Base-by-base conservation (phyloP, 2,113 vertebrate genomes). In the Vombatus ursinus region DNA sequence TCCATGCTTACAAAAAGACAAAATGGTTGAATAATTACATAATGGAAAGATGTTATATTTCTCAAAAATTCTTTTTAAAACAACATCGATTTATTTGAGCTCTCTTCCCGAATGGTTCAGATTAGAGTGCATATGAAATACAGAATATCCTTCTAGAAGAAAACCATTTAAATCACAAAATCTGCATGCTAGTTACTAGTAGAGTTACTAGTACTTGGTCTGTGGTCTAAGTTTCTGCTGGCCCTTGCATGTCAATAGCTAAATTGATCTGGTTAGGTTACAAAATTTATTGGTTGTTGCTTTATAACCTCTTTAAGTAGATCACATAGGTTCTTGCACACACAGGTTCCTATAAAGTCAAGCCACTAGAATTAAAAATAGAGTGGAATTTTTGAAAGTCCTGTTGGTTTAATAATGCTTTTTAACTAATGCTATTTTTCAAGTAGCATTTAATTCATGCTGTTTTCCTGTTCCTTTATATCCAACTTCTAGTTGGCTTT, bases 361-460 rank as follows among this genome's bases (percentile, higher is more conserved):
- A 68, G 4, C 61, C 31, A 37, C 61, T 37, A 37, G 28, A 44
- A 44, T 84, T 84, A 22, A 84, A 77, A 77, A 68, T 31, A 68
- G 31, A 84, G 68, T 44, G 19, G n/a, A 84, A 23, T 44, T 84
- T 93, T 95, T 68, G 47, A 93, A 52, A 96, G 8, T 90, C 51
- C 54, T 84, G 44, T n/a, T n/a, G 12, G n/a, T 84, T n/a, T n/a
- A 77, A 77, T 28, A n/a, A 77, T 77, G 37, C 31, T 77, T 84
- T 77, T 68, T 84, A 52, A 14, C 52, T 8, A 54, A 90, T 96
- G 47, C 92, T 95, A 61, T 12, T 52, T 95, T 90, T 44, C 25
- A 95, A 90, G 44, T 91, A 95, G 2, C n/a, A 92, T 90, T 95
- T 91, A 61, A 89, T 91, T 92, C n/a, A 54, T 91, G 37, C 50